Conservation (phyloP, 1,140 invertebrate genomes). For the Zeugodacus cucurbitae region DNA sequence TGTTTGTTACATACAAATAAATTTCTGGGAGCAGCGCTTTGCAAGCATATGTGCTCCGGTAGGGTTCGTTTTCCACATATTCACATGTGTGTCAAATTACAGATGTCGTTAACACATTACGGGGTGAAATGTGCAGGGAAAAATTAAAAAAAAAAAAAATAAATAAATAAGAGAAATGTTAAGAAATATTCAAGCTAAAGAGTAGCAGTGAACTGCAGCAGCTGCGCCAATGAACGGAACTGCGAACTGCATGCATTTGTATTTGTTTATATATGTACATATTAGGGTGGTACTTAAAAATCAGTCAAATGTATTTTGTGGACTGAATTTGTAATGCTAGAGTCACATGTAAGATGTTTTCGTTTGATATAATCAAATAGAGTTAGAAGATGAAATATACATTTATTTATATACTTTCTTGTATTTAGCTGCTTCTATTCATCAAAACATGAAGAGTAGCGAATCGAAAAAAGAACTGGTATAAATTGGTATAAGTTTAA, state of each 20-base stretch:
- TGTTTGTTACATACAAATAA: not conserved
- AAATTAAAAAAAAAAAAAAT: not conserved
- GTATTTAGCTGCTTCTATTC: no score
- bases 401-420: no score
- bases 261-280: no score
- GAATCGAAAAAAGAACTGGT: no score
- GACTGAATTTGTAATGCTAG: no score
- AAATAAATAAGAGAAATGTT: not conserved
- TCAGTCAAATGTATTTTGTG: no score
- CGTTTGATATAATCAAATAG: no score
- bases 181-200: not conserved
- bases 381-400: no score
- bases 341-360: no score
- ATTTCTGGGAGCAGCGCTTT: not conserved
- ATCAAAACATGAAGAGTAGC: no score
- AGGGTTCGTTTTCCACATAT: not conserved
- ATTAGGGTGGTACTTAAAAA: no score
- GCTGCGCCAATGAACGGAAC: not conserved
- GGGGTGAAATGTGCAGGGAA: not conserved
- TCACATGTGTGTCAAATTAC: constrained; percentile 26
- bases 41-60: not conserved
- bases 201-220: not conserved
- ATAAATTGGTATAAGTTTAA: no score
- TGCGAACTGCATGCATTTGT: not conserved
- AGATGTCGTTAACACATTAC: constrained; percentile 12